Percentiles rank a stretch among this genome's conserved stretches.
Evolutionary conservation across 2,113 vertebrate genomes (phyloP).

Genomic region (Scalopus aquaticus): DNA sequence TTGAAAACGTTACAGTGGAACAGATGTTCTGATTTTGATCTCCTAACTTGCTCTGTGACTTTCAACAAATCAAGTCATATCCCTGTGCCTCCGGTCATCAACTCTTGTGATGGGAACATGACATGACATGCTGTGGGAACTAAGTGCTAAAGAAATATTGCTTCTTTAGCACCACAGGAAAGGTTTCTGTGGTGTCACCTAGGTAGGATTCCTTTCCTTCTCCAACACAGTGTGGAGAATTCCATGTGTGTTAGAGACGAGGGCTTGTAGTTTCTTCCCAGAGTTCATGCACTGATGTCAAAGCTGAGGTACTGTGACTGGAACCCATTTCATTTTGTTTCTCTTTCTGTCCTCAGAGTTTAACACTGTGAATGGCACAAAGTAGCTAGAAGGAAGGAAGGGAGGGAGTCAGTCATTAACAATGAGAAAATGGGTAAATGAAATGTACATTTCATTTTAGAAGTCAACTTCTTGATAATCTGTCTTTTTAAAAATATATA

Average conservation of each 20-base stretch:
- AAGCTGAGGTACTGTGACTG: neutral
- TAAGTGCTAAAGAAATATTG: neutral
- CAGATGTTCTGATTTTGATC: neutral
- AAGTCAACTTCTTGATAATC: neutral
- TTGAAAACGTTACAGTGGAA: neutral
- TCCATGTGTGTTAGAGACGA: neutral
- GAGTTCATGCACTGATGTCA: neutral
- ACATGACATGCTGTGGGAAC: neutral
- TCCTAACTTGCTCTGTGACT: constrained; percentile 33
- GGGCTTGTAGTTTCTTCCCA: neutral
- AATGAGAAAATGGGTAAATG: neutral
- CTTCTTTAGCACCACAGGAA: neutral
- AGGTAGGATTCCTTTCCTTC: neutral
- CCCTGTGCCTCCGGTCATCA: neutral
- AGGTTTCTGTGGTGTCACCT: neutral
- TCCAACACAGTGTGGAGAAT: neutral
- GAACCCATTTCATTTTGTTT: neutral
- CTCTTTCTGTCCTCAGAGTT: neutral
- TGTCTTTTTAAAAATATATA: neutral
- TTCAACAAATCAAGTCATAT: neutral
- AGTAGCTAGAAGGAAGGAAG: neutral
- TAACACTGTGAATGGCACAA: neutral
- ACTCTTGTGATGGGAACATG: neutral
- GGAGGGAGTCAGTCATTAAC: neutral
- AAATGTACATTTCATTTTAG: neutral